Base-by-base conservation (phyloP, 2,113 vertebrate species). In the Amblyopsis rosae region DNA sequence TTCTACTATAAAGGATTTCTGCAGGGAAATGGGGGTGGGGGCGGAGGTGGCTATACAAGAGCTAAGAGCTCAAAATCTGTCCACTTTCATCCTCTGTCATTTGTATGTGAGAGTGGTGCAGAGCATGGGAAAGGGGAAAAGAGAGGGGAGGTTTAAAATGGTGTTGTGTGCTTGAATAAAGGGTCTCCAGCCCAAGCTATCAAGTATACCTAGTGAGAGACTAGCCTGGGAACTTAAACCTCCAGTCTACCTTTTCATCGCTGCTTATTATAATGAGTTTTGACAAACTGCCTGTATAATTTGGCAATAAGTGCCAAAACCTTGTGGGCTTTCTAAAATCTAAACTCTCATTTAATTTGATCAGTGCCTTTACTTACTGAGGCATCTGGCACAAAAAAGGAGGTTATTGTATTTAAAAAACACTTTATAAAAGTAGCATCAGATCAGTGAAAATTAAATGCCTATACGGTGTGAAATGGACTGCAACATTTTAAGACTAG, bases 71-170 rank as follows among this genome's bases (percentile, higher is more conserved):
- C 5, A 9, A 76, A 82, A 86, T 76, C 76, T 69, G 50, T 62
- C 72, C 66, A 69, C 79, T 82, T 85, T 87, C 61, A 85, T 77
- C 68, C 32, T 9, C 73, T 45, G 56, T 61, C 69, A 78, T 88
- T 82, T 77, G 77, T 81, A 80, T 89, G 81, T 79, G 87, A 82
- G 77, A 86, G 79, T 59, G 73, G 70, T 84, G 47, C 70, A 60
- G 66, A 67, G 60, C 2, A 12, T 3, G 17, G 56, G 63, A 59
- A 46, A 62, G 49, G 46, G 13, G 13, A 33, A 56, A 68, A 80
- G 65, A 73, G 66, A 65, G 8, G 56, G 55, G 53, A 45, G 63
- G 54, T 59, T 86, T 80, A 32, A 60, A 62, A 81, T 62, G 50
- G 35, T 72, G 74, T 62, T 12, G 12, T 51, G 12, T 19, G 17